These are phyloP conservation scores for Hyles lineata DNA, from an alignment of 2,888 invertebrate species.

Conservation along the genomic window DNA sequence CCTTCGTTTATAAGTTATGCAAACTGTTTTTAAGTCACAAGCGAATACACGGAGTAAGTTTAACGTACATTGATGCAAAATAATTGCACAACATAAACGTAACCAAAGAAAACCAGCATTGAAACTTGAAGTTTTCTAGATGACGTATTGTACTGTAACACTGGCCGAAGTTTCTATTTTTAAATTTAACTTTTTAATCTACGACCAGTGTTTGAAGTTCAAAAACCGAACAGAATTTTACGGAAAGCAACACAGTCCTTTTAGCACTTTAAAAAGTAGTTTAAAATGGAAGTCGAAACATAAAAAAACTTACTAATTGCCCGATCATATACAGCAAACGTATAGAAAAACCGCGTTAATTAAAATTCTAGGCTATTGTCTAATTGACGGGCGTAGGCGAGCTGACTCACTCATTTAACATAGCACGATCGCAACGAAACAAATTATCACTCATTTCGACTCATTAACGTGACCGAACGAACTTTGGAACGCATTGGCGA, in stretches of 20 bases:
- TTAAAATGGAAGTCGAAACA: conserved; percentile 15
- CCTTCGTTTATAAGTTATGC: conserved; percentile 13
- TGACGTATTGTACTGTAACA: too few relatives aligned
- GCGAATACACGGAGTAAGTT: background rate
- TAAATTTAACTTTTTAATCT: too few relatives aligned
- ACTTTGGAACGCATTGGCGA: conserved; percentile 43
- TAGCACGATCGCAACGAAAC: conserved; percentile 57
- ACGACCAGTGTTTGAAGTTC: background rate
- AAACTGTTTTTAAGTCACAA: background rate
- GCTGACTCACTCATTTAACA: conserved; percentile 68
- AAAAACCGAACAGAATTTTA: background rate
- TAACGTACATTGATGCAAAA: background rate
- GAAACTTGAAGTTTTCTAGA: too few relatives aligned
- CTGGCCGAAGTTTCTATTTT: too few relatives aligned
- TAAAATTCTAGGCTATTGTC: conserved; percentile 70
- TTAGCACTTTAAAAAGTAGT: background rate
- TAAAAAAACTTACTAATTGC: conserved; percentile 31
- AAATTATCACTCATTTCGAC: conserved; percentile 60
- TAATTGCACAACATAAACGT: background rate
- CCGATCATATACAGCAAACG: conserved; percentile 29
- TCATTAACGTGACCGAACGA: conserved; percentile 56
- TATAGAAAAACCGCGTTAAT: conserved; percentile 65
- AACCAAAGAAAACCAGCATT: too few relatives aligned
- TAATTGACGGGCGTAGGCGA: conserved; percentile 73
- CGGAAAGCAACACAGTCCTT: background rate